Evolutionary conservation across 2,797 vertebrate species (phyloP), one percentile per base, ranked within the genome.

Genomic region (Dicrostonyx torquatus): DNA sequence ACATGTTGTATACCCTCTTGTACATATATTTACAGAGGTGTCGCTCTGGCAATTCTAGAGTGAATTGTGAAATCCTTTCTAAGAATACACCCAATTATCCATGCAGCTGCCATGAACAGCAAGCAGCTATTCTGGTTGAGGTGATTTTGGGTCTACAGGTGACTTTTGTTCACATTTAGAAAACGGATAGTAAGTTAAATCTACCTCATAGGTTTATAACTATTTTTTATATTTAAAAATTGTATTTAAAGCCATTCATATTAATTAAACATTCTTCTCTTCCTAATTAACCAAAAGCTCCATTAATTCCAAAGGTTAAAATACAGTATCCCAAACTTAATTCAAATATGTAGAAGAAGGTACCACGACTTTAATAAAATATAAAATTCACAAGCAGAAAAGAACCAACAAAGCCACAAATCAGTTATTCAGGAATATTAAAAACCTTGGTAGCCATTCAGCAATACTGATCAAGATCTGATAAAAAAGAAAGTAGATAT

Each of bases 251-350:
- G 9, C 3, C 60, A 45, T 86, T 94, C 18, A 92, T 72, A 89
- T 15, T 14, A 88, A 86, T 90, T 82, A n/a, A 93, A 75, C 5
- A 91, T 87, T 84, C 60, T 64, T 20, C 24, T 29, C 17, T 88
- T 91, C 48, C 17, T 50, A 68, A 37, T 55, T 40, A 88, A 94
- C 11, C 80, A 85, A 7, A 82, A 88, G 15, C 89, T 92, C 24
- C 17, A 86, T 86, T 79, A 95, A 50, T 55, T 14, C 17, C 90
- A 87, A 94, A 75, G 24, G 37, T 55, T 89, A 79, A 89, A 89
- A 68, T 45, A 95, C 2, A 92, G 6, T 40, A 91, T 20, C 11
- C 29, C 92, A 92, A 87, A 68, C 78, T 87, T 87, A 91, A 91
- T 14, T 0, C 66, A 84, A 86, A 84, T 13, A 68, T 0, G 34